These are phyloP conservation scores for Limnodromus scolopaceus DNA, from an alignment of 2,797 vertebrate species.

Conservation along the genomic window DNA sequence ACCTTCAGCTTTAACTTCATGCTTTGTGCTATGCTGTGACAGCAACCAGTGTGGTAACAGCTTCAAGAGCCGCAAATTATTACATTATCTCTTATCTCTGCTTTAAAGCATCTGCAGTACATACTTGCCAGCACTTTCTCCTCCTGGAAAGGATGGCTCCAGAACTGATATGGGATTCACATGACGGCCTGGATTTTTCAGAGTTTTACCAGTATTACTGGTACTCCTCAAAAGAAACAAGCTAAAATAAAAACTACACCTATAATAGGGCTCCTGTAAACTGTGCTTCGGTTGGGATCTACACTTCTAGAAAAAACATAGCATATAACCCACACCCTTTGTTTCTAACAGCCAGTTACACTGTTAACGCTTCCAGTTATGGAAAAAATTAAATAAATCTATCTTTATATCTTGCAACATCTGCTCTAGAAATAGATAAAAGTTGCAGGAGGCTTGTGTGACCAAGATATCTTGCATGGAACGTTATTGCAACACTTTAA, in stretches of 20 bases:
- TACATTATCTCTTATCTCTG: neutral
- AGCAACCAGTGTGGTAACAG: neutral
- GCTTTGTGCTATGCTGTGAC: neutral
- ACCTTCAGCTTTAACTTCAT: neutral
- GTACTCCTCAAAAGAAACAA: neutral
- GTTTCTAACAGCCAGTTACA: neutral
- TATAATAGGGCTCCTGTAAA: neutral
- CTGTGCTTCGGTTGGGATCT: neutral
- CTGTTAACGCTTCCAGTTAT: neutral
- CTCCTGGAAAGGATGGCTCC: neutral
- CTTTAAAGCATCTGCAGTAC: neutral
- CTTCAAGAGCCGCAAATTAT: neutral
- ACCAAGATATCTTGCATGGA: neutral
- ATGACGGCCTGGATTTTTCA: neutral
- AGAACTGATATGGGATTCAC: neutral
- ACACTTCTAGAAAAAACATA: neutral
- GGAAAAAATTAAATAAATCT: neutral
- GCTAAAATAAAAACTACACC: neutral
- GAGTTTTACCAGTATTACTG: neutral
- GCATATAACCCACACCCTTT: fast-evolving
- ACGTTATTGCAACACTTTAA: neutral
- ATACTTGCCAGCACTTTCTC: neutral
- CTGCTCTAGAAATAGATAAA: neutral
- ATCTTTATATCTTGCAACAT: neutral
- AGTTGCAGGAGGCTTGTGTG: neutral